Evolutionary conservation across 2,113 vertebrate genomes (phyloP).

Genomic region (Campylomormyrus tamandua): DNA sequence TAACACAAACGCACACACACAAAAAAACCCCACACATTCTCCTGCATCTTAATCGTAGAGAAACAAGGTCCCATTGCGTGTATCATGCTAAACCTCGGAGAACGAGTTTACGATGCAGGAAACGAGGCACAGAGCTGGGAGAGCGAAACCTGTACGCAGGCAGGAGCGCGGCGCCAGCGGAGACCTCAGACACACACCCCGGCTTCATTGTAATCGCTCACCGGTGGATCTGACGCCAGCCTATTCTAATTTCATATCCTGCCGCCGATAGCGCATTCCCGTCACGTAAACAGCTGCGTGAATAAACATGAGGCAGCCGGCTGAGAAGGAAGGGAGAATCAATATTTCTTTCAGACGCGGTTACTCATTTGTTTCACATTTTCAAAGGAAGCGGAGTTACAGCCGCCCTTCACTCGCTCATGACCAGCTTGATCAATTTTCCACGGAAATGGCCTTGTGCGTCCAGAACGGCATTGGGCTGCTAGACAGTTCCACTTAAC

Average conservation of each 20-base stretch:
- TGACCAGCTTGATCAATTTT: neutral
- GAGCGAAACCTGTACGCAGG: neutral
- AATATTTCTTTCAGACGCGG: neutral
- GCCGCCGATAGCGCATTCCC: neutral
- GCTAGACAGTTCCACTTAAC: neutral
- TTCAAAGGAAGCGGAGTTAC: neutral
- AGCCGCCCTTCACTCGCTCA: neutral
- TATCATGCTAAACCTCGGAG: neutral
- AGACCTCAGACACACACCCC: neutral
- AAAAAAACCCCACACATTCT: neutral
- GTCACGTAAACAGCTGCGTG: neutral
- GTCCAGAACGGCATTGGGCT: neutral
- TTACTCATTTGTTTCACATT: neutral
- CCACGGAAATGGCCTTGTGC: neutral
- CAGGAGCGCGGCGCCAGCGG: neutral
- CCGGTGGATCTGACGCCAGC: neutral
- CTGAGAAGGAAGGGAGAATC: neutral
- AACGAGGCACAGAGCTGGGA: no score
- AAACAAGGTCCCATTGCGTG: neutral
- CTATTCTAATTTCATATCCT: slow-evolving; percentile 1
- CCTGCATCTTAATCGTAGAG: neutral
- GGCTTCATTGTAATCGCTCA: neutral
- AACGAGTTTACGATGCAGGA: neutral
- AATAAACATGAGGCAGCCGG: slow-evolving; percentile 1
- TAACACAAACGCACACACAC: neutral